These are phyloP conservation scores for Psittacara wagleri DNA, from an alignment of 2,113 vertebrate species.

Conservation along the genomic window DNA sequence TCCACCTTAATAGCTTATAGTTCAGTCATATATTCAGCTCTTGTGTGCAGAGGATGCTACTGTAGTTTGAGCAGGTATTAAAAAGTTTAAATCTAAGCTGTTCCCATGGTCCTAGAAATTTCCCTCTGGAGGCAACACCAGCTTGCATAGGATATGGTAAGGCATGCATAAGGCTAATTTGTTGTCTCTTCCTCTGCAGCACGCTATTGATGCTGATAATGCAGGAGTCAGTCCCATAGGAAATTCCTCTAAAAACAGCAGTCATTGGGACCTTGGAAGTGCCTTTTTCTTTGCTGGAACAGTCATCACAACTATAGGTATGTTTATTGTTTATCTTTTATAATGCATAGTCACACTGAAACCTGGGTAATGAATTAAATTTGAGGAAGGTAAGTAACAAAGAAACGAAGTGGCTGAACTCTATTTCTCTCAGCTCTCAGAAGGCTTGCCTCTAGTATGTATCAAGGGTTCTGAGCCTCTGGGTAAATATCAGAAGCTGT, in stretches of 20 bases:
- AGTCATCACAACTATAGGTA: constrained; percentile 98
- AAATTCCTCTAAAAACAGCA: constrained; percentile 87
- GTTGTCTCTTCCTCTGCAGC: constrained; percentile 74
- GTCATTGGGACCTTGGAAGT: constrained; percentile 95
- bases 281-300: constrained; percentile 99
- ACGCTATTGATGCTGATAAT: constrained; percentile 88
- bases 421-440: background rate
- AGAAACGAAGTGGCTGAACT: background rate
- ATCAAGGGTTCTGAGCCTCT: background rate
- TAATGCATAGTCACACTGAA: background rate
- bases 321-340: background rate
- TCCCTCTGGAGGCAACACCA: background rate
- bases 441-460: background rate
- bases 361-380: background rate
- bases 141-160: background rate
- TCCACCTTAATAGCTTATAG: background rate
- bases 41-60: background rate
- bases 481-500: background rate
- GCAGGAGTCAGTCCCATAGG: constrained; percentile 94
- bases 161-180: background rate
- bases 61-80: background rate
- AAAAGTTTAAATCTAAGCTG: background rate
- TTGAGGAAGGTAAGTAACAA: background rate
- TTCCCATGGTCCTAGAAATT: background rate
- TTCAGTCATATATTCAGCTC: background rate